phyloP scores from a whole-genome alignment of 2,113 vertebrate species.

The Caracal caracal region DNA sequence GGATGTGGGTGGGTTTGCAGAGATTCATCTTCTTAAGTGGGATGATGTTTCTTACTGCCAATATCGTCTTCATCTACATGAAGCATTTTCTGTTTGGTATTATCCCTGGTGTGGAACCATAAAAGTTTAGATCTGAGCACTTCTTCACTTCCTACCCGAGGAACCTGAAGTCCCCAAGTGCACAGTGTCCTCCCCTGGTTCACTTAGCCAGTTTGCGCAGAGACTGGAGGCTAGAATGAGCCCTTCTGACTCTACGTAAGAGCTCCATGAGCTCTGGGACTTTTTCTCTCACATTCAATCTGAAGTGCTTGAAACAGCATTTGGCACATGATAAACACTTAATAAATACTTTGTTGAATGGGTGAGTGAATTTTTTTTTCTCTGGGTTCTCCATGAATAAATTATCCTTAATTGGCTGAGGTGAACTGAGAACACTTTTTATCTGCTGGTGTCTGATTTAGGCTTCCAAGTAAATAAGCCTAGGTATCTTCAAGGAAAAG shows the following conservation, averaged over 20 bases:
- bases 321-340: conserved; percentile 8
- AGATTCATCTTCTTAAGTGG: background rate
- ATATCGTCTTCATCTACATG: background rate
- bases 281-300: background rate
- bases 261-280: background rate
- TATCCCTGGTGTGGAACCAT: background rate
- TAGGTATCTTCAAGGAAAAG: background rate
- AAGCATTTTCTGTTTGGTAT: background rate
- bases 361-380: background rate
- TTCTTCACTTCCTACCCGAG: background rate
- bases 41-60: background rate
- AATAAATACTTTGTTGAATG: background rate
- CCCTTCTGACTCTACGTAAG: background rate
- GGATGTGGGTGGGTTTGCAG: background rate
- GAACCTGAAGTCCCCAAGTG: background rate
- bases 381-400: background rate
- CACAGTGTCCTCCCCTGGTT: background rate
- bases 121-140: background rate
- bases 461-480: background rate
- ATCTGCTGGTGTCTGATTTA: background rate
- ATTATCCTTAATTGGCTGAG: background rate
- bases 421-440: background rate
- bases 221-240: background rate
- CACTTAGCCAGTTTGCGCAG: background rate
- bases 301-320: background rate